Evolutionary conservation across 1,140 invertebrate species (phyloP).

Genomic region (Drosophila pallidifrons): DNA sequence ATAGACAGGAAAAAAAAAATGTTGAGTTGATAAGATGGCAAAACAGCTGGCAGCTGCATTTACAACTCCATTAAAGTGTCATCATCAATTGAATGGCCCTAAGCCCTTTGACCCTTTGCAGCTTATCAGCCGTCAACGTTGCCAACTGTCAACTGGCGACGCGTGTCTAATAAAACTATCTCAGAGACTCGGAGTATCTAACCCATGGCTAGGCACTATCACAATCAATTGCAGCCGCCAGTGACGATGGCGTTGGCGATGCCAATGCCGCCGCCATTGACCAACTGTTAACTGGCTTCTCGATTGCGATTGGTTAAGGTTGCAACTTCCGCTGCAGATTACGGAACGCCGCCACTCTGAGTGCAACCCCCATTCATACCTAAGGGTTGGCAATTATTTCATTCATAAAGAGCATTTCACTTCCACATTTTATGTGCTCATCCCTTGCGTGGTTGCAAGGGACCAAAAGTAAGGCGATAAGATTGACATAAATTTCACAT

Average conservation of each 20-base stretch:
- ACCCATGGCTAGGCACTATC: slow-evolving; percentile 15
- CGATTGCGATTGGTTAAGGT: slow-evolving; percentile 57
- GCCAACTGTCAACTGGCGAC: slow-evolving; percentile 61
- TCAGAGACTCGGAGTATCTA: slow-evolving; percentile 49
- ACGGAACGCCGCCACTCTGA: slow-evolving; percentile 15
- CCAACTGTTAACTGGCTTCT: slow-evolving; percentile 57
- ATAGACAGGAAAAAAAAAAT: background rate
- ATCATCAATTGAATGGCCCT: slow-evolving; percentile 48
- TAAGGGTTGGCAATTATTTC: slow-evolving; percentile 51
- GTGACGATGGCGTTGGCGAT: slow-evolving; percentile 26
- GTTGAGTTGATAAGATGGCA: slow-evolving; percentile 38
- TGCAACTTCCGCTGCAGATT: slow-evolving; percentile 53
- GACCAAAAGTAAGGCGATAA: slow-evolving; percentile 65
- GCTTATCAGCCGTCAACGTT: slow-evolving; percentile 45
- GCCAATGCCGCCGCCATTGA: slow-evolving; percentile 72
- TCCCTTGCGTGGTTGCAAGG: slow-evolving; percentile 15
- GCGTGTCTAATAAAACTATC: slow-evolving; percentile 82
- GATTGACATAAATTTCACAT: slow-evolving; percentile 81
- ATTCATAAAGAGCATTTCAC: slow-evolving; percentile 63
- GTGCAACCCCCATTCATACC: slow-evolving; percentile 39
- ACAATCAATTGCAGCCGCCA: slow-evolving; percentile 62
- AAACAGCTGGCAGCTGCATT: slow-evolving; percentile 63
- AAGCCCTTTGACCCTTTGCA: slow-evolving; percentile 43
- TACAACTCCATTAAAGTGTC: slow-evolving; percentile 71
- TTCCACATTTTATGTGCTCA: slow-evolving; percentile 48